Percentiles rank a stretch among this genome's conserved stretches.
Evolutionary conservation across 2,888 invertebrate genomes (phyloP).

Genomic region (Chouioia cunea): DNA sequence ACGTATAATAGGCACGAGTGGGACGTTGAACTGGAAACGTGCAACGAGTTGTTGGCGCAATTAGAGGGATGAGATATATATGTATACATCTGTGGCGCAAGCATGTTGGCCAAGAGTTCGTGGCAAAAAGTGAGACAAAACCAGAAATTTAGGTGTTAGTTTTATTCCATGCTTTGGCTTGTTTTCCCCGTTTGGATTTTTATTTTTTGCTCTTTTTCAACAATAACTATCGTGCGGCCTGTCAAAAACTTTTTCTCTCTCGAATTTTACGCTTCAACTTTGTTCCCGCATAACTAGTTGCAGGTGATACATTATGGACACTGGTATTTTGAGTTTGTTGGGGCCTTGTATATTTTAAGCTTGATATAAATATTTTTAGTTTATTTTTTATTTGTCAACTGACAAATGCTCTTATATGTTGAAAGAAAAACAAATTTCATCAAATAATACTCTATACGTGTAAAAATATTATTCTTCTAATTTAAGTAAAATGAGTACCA

Average conservation of each 20-base stretch:
- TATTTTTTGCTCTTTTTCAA: slow-evolving; percentile 9
- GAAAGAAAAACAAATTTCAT: too few relatives aligned
- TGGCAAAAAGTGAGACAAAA: slow-evolving; percentile 26
- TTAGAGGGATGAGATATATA: slow-evolving; percentile 32
- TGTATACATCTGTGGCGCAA: background rate
- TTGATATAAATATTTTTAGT: background rate
- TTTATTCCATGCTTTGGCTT: slow-evolving; percentile 7
- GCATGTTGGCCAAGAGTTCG: slow-evolving; percentile 3
- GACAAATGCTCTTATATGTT: background rate
- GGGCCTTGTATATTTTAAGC: background rate
- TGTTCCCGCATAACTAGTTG: slow-evolving; percentile 13
- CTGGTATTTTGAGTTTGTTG: background rate
- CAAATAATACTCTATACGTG: too few relatives aligned
- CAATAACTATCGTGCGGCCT: slow-evolving; percentile 19
- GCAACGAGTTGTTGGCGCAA: slow-evolving; percentile 42
- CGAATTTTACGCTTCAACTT: background rate
- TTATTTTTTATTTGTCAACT: background rate
- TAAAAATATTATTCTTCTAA: too few relatives aligned
- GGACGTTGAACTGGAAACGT: slow-evolving; percentile 31
- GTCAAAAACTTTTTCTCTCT: slow-evolving; percentile 20
- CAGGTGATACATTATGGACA: slow-evolving; percentile 11
- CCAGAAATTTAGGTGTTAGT: slow-evolving; percentile 34
- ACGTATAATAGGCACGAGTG: slow-evolving; percentile 13
- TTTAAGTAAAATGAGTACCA: too few relatives aligned
- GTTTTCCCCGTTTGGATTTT: slow-evolving; percentile 1